A percentile compares a stretch with the other conserved stretches of the same genome.
Conservation (phyloP, 2,888 invertebrate genomes). For the Sarcophaga rosellei region DNA sequence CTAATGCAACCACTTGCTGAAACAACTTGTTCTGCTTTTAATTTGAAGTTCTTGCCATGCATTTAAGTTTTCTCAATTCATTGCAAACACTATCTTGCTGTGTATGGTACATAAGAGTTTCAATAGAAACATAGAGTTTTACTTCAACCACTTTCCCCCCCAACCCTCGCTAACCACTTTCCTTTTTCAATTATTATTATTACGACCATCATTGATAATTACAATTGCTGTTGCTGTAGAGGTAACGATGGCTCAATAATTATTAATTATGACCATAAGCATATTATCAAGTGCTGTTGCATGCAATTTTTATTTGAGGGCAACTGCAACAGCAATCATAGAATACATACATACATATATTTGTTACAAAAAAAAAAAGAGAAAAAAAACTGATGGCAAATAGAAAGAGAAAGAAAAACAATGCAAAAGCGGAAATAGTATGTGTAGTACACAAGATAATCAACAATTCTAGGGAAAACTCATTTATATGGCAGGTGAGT, state of each 20-base stretch:
- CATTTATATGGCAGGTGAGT: conserved; percentile 38
- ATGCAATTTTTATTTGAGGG: conserved; percentile 42
- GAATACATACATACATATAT: too few species aligned
- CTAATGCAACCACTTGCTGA: background rate
- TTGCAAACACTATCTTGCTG: too few species aligned
- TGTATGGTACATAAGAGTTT: background rate
- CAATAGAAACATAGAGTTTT: background rate
- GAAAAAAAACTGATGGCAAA: background rate
- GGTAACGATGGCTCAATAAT: conserved; percentile 68
- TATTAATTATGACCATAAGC: conserved; percentile 68
- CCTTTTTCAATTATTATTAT: conserved; percentile 53
- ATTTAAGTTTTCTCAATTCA: background rate
- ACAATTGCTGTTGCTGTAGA: conserved; percentile 58
- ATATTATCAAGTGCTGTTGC: conserved; percentile 62
- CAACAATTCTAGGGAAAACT: conserved; percentile 32
- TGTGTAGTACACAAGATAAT: conserved; percentile 15
- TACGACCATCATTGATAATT: conserved; percentile 71
- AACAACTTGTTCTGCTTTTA: background rate
- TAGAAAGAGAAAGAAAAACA: background rate
- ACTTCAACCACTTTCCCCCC: too few species aligned
- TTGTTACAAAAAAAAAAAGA: background rate
- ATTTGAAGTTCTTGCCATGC: background rate
- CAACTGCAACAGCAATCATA: too few species aligned
- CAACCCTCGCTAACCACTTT: background rate
- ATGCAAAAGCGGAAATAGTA: background rate